Evolutionary conservation across 2,797 vertebrate genomes (phyloP).

Genomic region (Nyctibius grandis): DNA sequence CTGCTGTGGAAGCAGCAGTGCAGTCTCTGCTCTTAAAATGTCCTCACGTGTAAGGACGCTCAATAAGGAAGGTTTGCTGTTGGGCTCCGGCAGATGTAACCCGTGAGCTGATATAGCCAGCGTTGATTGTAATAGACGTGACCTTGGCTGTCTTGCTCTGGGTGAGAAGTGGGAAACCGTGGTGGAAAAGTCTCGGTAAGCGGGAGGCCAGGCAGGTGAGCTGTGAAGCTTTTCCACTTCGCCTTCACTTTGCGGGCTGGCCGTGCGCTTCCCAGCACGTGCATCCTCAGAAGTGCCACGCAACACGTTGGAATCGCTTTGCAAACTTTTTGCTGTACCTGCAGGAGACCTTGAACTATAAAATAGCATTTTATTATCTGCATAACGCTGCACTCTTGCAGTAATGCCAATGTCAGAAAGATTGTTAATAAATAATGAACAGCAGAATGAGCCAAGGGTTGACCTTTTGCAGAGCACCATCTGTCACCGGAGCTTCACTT

Average conservation of each 20-base stretch:
- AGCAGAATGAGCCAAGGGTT: conserved; percentile 63
- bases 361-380: conserved; percentile 67
- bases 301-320: conserved; percentile 33
- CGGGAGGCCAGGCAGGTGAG: neutral
- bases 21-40: neutral
- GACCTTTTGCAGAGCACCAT: conserved; percentile 71
- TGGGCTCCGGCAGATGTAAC: neutral
- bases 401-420: conserved; percentile 43
- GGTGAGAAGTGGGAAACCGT: neutral
- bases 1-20: neutral
- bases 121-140: neutral
- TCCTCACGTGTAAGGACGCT: neutral
- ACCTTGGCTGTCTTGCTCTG: neutral
- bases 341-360: conserved; percentile 65
- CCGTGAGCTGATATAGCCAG: fast-evolving
- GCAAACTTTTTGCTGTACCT: conserved; percentile 69
- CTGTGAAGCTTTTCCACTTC: neutral
- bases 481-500: conserved; percentile 55
- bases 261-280: neutral
- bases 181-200: neutral
- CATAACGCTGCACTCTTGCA: conserved; percentile 51
- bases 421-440: conserved; percentile 74
- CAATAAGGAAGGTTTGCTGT: neutral
- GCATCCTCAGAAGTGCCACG: conserved; percentile 28
- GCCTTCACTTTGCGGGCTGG: neutral